Evolutionary conservation across 2,113 vertebrate species (phyloP), one percentile per base, ranked within the genome.

Genomic region (Cynocephalus volans): DNA sequence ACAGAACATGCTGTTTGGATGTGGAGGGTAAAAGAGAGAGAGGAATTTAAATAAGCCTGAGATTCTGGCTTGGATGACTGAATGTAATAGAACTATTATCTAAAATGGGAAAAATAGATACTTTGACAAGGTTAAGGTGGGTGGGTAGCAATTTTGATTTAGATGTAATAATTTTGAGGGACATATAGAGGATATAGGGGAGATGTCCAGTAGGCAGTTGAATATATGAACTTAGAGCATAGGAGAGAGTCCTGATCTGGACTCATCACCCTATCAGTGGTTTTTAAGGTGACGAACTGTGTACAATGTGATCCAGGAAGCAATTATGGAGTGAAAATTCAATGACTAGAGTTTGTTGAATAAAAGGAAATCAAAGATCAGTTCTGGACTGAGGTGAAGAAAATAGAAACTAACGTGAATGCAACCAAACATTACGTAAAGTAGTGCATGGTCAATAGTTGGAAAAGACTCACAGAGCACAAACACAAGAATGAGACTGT

Each of bases 31-130:
- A 89, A 70, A 64, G 45, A 72, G 7, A 79, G 11, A 24, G 6
- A 90, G 9, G 12, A 50, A 72, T 77, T 54, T 48, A 45, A 60
- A 73, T 73, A 77, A 88, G 7, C 50, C 21, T 77, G 65, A 77
- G 54, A 75, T 91, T 69, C 54, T 62, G 65, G 14, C 23, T 76
- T 76, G 23, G 14, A 41, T 62, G 24, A 48, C 6, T 90, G 31
- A 12, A 62, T 45, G 2, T 73, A 36, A 82, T 48, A 87, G 21
- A 81, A 28, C 41, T 90, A 15, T 83, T 72, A 75, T 50, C 11
- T n/a, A 77, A 94, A 76, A 60, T 60, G 58, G 36, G 80, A 21
- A 65, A 92, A 77, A 64, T 36, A 50, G 50, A 41, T n/a, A 65
- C 7, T 88, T 92, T 96, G 56, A 65, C n/a, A 67, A 33, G 10